These are phyloP conservation scores for Delphinapterus leucas DNA, from an alignment of 2,113 vertebrate species.

Conservation along the genomic window DNA sequence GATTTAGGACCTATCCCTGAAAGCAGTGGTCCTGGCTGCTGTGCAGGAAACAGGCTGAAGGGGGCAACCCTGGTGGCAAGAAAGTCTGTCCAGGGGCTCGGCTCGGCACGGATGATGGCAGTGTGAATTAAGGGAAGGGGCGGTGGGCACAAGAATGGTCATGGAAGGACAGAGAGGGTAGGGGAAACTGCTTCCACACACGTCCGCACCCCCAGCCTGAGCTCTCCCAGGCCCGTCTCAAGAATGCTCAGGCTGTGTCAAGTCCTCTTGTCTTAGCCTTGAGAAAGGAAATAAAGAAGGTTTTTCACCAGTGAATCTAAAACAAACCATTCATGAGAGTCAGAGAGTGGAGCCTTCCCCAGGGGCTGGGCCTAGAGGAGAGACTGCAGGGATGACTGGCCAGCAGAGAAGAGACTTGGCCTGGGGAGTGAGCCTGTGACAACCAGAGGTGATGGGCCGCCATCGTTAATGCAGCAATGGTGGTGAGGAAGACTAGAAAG, in stretches of 20 bases:
- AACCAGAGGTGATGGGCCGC: neutral
- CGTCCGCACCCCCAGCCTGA: rapidly evolving
- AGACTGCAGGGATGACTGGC: neutral
- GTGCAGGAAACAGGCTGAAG: neutral
- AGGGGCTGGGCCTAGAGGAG: neutral
- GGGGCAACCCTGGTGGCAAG: rapidly evolving
- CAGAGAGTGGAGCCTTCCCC: neutral
- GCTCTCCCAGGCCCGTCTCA: no score
- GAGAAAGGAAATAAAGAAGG: neutral
- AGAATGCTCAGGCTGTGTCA: neutral
- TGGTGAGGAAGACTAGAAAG: neutral
- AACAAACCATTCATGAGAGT: neutral
- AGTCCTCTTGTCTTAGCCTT: neutral
- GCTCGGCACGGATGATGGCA: rapidly evolving
- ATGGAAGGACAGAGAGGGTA: neutral
- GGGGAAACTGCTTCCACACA: rapidly evolving
- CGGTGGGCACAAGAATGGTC: neutral
- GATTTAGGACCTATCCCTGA: neutral
- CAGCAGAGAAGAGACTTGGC: rapidly evolving
- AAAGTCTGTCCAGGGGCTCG: neutral
- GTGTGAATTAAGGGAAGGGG: neutral
- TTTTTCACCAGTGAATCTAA: neutral
- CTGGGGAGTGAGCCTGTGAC: no score
- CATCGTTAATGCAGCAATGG: rapidly evolving
- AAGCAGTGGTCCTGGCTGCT: neutral